phyloP scores from a whole-genome alignment of 2,888 invertebrate genomes.

The Linnaemya tessellans region DNA sequence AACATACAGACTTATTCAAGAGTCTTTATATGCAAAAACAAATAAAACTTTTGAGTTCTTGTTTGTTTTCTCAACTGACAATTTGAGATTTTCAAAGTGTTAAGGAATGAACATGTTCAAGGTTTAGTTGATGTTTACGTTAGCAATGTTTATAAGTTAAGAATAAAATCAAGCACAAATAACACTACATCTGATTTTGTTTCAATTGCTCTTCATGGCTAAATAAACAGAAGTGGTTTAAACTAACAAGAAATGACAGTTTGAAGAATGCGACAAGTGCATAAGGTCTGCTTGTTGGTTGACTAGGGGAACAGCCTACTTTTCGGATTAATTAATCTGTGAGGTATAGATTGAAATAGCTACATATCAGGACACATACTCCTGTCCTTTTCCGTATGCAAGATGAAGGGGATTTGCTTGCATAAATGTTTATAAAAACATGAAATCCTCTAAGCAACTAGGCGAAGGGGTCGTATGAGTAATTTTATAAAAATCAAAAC shows the following conservation, averaged over 20 bases:
- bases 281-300: no score
- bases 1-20: no score
- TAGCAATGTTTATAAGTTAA: not conserved
- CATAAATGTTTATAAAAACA: not conserved
- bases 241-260: no score
- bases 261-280: no score
- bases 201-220: no score
- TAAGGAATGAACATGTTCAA: not conserved
- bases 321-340: no score
- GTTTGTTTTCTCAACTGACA: not conserved
- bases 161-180: no score
- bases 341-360: no score
- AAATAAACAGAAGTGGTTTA: no score
- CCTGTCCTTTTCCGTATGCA: not conserved
- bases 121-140: not conserved
- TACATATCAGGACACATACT: not conserved
- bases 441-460: not conserved
- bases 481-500: constrained; percentile 22
- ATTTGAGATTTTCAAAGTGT: not conserved
- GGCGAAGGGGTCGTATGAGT: constrained; percentile 1
- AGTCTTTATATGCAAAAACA: not conserved
- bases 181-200: no score
- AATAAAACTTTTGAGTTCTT: not conserved
- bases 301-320: no score
- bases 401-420: not conserved